phyloP scores from a whole-genome alignment of 2,113 vertebrate genomes.

The Trematomus loennbergii region DNA sequence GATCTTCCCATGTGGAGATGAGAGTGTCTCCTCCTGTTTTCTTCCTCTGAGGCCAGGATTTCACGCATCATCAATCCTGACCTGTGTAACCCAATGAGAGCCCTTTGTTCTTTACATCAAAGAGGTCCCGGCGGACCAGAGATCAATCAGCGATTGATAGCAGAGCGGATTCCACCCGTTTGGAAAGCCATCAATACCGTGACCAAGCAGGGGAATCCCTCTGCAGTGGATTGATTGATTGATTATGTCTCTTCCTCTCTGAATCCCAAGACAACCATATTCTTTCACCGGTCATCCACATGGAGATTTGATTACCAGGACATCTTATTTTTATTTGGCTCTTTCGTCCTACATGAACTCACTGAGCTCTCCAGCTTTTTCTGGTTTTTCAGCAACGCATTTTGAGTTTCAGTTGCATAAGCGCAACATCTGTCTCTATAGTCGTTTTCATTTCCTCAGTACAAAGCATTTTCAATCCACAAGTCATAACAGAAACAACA shows the following conservation, averaged over 20 bases:
- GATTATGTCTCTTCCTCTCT: constrained; percentile 39
- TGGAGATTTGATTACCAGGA: neutral
- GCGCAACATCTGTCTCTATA: neutral
- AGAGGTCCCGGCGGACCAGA: constrained; percentile 51
- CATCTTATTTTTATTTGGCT: constrained; percentile 5
- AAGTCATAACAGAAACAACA: neutral
- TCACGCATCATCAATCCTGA: constrained; percentile 72
- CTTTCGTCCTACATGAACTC: neutral
- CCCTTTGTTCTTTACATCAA: constrained; percentile 72
- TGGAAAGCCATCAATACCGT: constrained; percentile 48
- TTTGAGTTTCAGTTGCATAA: constrained; percentile 3
- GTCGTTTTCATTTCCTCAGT: neutral
- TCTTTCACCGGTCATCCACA: constrained; percentile 10
- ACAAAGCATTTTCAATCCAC: neutral
- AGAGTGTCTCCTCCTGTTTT: constrained; percentile 26
- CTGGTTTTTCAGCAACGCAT: neutral
- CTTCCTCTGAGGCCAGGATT: constrained; percentile 51
- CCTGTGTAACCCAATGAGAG: constrained; percentile 71
- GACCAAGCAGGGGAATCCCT: constrained; percentile 53
- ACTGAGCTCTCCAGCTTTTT: constrained; percentile 10
- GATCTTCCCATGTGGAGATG: constrained; percentile 36
- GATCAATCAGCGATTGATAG: constrained; percentile 67
- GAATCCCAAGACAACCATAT: constrained; percentile 14
- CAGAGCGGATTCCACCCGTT: constrained; percentile 47
- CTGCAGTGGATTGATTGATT: constrained; percentile 48